These are phyloP conservation scores for Hypotaenidia philippensis DNA, from an alignment of 2,797 vertebrate species.

Conservation along the genomic window DNA sequence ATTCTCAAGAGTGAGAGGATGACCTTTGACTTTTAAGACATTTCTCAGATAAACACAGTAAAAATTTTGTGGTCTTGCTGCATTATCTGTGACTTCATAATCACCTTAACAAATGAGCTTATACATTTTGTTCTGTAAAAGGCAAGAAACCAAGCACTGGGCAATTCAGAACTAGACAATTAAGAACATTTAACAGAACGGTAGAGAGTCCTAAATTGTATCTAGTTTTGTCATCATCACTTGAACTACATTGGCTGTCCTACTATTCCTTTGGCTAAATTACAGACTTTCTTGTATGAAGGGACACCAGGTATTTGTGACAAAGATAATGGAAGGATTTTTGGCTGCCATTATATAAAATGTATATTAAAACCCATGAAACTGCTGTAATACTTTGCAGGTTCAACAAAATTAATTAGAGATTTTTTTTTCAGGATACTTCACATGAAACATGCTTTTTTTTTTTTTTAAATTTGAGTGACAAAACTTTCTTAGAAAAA, in stretches of 20 bases:
- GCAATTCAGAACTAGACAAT: neutral
- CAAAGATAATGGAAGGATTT: neutral
- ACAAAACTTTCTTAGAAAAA: neutral
- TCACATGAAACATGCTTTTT: neutral
- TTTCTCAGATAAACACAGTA: neutral
- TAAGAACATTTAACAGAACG: neutral
- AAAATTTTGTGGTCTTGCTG: neutral
- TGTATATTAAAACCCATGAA: neutral
- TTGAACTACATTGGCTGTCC: neutral
- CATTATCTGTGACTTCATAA: neutral
- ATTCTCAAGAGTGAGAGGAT: neutral
- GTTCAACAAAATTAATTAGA: neutral
- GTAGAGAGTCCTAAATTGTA: neutral
- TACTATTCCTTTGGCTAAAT: neutral
- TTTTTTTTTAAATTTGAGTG: neutral
- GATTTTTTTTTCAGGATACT: neutral
- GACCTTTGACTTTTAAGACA: neutral
- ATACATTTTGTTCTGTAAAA: neutral
- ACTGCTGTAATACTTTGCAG: neutral
- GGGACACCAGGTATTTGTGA: neutral
- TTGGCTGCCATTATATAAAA: neutral
- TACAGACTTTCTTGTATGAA: neutral
- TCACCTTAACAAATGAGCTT: neutral
- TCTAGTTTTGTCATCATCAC: neutral
- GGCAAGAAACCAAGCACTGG: neutral